A percentile compares a stretch with the other conserved stretches of the same genome.
Conservation (phyloP, 2,888 invertebrate species). For the Eilema depressum region DNA sequence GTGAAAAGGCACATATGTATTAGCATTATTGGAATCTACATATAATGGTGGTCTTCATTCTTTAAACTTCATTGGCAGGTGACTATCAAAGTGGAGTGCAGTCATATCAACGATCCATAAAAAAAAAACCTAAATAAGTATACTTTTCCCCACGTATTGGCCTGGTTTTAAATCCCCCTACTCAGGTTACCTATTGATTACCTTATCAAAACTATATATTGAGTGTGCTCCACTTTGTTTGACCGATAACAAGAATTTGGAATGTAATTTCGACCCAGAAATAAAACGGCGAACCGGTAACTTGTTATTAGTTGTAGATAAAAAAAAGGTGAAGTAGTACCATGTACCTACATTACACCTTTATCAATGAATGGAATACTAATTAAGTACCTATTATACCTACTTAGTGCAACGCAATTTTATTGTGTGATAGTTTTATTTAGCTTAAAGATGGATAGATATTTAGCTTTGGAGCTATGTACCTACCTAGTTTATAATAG, state of each 20-base stretch:
- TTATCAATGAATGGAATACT: not conserved
- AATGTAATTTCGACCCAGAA: conserved; percentile 32
- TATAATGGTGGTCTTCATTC: not conserved
- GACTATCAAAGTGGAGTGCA: not conserved
- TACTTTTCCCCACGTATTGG: not conserved
- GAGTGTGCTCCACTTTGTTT: conserved; percentile 47
- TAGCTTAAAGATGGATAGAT: no score
- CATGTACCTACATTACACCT: not conserved
- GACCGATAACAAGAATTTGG: conserved; percentile 49
- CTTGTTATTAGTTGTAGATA: conserved; percentile 7
- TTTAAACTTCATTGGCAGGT: not conserved
- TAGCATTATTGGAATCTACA: not conserved
- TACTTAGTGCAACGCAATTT: not conserved
- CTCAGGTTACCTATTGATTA: conserved; percentile 46
- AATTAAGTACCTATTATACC: not conserved
- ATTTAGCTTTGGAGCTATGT: no score
- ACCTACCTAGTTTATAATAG: no score
- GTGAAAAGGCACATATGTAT: not conserved
- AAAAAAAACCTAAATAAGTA: not conserved
- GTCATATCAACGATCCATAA: not conserved
- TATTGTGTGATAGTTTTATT: no score
- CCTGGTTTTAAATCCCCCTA: conserved; percentile 19
- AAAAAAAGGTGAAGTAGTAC: not conserved
- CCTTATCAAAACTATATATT: conserved; percentile 32
- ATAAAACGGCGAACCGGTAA: conserved; percentile 29